These are phyloP conservation scores for Lepidochitona cinerea DNA, from an alignment of 2,888 invertebrate species.

Conservation along the genomic window DNA sequence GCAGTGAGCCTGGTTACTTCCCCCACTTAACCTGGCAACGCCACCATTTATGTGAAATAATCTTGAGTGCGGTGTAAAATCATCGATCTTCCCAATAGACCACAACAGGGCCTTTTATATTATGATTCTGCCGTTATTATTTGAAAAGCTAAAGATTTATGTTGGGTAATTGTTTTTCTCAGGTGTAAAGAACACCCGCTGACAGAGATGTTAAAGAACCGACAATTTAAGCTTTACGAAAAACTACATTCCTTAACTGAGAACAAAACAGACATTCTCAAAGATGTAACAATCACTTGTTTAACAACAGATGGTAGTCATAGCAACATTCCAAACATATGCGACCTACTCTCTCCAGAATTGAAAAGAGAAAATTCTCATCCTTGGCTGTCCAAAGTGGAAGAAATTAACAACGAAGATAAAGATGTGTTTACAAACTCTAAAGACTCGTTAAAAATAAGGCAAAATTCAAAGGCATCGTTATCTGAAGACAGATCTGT, in stretches of 20 bases:
- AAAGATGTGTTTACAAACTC: not conserved
- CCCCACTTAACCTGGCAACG: no score
- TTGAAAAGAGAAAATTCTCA: not conserved
- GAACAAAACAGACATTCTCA: constrained; percentile 29
- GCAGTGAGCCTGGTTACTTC: no score
- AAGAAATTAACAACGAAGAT: not conserved
- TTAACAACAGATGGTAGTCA: not conserved
- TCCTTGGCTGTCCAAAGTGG: not conserved
- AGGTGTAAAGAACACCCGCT: constrained; percentile 63
- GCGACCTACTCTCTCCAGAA: not conserved
- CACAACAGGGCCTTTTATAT: no score
- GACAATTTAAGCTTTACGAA: constrained; percentile 52
- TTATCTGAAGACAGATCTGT: no score
- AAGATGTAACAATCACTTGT: not conserved
- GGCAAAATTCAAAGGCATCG: no score
- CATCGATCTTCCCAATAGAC: no score
- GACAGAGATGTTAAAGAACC: constrained; percentile 48
- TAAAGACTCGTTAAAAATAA: no score
- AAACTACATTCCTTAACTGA: constrained; percentile 48
- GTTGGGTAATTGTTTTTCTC: constrained; percentile 27
- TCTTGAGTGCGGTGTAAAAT: no score
- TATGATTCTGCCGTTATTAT: no score
- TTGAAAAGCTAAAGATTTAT: no score
- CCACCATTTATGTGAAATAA: no score
- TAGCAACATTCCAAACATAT: not conserved